A percentile compares a stretch with the other conserved stretches of the same genome.
Evolutionary conservation across 2,888 invertebrate species (phyloP).

Genomic region (Amiota minor): DNA sequence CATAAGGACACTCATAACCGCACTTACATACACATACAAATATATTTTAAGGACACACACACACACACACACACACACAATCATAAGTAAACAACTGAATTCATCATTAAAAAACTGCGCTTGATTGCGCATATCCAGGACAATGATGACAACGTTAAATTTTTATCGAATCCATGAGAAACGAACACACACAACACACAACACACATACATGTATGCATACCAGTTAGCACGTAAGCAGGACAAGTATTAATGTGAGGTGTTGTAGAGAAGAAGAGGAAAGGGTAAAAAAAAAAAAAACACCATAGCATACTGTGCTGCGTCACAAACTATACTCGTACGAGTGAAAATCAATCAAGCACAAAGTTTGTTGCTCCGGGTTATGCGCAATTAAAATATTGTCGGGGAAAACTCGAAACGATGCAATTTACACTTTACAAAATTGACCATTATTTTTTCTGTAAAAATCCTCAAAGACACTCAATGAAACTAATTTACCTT

Average conservation of each 20-base stretch:
- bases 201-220: too few relatives aligned
- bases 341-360: slow-evolving; percentile 4
- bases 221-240: neutral
- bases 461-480: too few relatives aligned
- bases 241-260: neutral
- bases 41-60: too few relatives aligned
- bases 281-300: neutral
- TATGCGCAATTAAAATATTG: slow-evolving; percentile 16
- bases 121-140: slow-evolving; percentile 22
- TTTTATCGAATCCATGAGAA: too few relatives aligned
- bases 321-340: neutral
- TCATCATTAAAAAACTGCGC: slow-evolving; percentile 19
- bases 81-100: neutral
- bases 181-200: too few relatives aligned
- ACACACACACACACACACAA: neutral
- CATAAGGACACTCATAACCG: neutral
- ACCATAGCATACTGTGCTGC: neutral
- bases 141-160: neutral
- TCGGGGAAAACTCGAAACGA: too few relatives aligned
- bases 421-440: too few relatives aligned
- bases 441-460: too few relatives aligned
- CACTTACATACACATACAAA: too few relatives aligned
- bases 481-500: too few relatives aligned
- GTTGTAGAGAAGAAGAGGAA: neutral
- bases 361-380: slow-evolving; percentile 16